Evolutionary conservation across 2,888 invertebrate genomes (phyloP), one percentile per base, ranked within the genome.

Genomic region (Leucoma salicis): DNA sequence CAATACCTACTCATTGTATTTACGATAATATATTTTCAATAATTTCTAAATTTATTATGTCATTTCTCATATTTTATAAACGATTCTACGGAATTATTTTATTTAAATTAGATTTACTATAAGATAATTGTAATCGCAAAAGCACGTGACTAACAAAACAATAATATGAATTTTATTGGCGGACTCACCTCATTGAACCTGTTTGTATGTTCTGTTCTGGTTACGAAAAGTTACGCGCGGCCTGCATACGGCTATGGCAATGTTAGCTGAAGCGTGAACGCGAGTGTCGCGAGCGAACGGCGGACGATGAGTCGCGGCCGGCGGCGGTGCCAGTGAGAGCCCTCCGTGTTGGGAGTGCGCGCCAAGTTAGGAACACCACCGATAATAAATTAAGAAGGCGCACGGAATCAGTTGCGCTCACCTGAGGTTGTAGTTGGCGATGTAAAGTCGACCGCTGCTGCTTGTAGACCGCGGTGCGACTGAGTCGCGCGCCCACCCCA

Each of bases 401-500:
- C 54, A 35, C 38, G 46, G 54, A 35, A 47, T 53, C 49, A 41
- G 44, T 45, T 40, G 48, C 62, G 70, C 66, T 76, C 70, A 75
- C 74, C 74, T 72, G 71, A 54, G 29, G 49, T 48, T 58, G 42
- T 49, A 35, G 44, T 7, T 31, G 11, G n/a, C 0, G 31, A n/a
- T 45, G 52, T 57, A 52, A 52, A 61, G 47, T 62, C 57, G 65
- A 68, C 60, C 69, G 70, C 60, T 69, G 69, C 65, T 69, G 47
- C 66, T 53, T 58, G 67, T 71, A 62, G 72, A 70, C 53, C 70
- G 75, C 75, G 71, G 65, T 68, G 65, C 77, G 75, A 87, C 85
- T 87, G 87, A 82, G 63, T 73, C 82, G 78, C 78, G 75, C 81
- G 75, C 68, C 57, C 58, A 64, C 64, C 57, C 27, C 49, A 53